Percentiles rank a stretch among this genome's conserved stretches.
Evolutionary conservation across 2,113 vertebrate genomes (phyloP).

Genomic region (Orycteropus afer): DNA sequence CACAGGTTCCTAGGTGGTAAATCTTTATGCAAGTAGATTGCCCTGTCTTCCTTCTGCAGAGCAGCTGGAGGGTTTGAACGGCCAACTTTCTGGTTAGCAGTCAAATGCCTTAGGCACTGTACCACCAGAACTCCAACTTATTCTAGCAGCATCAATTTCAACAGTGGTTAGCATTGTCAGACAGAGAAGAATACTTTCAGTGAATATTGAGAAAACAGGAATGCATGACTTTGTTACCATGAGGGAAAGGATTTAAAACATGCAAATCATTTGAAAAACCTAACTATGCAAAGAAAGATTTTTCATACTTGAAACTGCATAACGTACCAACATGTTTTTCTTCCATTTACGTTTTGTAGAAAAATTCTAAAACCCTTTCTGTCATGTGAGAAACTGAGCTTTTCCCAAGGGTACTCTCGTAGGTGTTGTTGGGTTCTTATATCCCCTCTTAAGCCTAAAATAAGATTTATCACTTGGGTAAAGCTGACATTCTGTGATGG

Average conservation of each 20-base stretch:
- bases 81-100: too few species aligned
- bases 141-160: neutral
- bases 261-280: neutral
- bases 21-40: too few species aligned
- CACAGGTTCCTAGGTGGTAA: too few species aligned
- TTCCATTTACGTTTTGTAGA: neutral
- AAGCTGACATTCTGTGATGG: neutral
- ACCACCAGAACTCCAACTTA: too few species aligned
- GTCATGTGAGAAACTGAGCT: neutral
- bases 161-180: neutral
- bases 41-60: too few species aligned
- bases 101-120: too few species aligned
- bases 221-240: neutral
- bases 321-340: neutral
- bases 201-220: conserved; percentile 5
- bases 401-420: neutral
- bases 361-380: neutral
- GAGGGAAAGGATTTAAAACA: neutral
- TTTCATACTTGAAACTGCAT: neutral
- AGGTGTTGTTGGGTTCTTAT: neutral
- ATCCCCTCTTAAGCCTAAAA: neutral
- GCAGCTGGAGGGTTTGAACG: too few species aligned
- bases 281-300: neutral
- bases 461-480: neutral
- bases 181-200: neutral